These are phyloP conservation scores for Zaprionus davidi DNA, from an alignment of 1,140 invertebrate species.

Conservation along the genomic window DNA sequence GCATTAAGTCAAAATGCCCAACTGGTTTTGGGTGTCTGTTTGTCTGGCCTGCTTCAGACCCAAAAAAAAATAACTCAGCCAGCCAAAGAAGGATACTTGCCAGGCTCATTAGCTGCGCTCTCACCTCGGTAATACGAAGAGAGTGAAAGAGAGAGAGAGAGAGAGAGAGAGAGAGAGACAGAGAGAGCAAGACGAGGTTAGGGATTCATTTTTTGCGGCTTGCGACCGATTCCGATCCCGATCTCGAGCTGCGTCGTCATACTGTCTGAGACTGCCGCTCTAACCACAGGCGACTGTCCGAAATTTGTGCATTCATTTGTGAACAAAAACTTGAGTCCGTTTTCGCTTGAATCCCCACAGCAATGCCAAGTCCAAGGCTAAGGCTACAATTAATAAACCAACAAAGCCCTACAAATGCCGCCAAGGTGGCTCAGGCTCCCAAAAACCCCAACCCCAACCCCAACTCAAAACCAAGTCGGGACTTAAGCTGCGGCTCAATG, in stretches of 20 bases:
- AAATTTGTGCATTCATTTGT: slow-evolving; percentile 84
- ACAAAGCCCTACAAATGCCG: slow-evolving; percentile 78
- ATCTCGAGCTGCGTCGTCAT: slow-evolving; percentile 60
- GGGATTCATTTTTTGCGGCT: slow-evolving; percentile 46
- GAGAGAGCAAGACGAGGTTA: slow-evolving; percentile 21
- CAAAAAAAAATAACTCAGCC: not conserved
- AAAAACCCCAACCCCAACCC: slow-evolving; percentile 26
- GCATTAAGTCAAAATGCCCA: slow-evolving; percentile 71
- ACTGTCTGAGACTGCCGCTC: slow-evolving; percentile 69
- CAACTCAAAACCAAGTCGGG: too few relatives aligned
- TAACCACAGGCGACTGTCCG: slow-evolving; percentile 71
- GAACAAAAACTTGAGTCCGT: slow-evolving; percentile 58
- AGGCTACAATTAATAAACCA: slow-evolving; percentile 79
- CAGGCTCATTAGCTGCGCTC: slow-evolving; percentile 72
- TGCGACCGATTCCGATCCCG: slow-evolving; percentile 22
- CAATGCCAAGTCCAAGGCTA: slow-evolving; percentile 72
- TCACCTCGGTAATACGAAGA: slow-evolving; percentile 57
- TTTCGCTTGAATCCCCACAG: slow-evolving; percentile 41
- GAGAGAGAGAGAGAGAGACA: slow-evolving; percentile 2
- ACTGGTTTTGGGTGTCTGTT: slow-evolving; percentile 69
- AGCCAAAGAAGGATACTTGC: slow-evolving; percentile 45
- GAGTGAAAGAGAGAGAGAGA: not conserved
- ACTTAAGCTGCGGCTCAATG: slow-evolving; percentile 27
- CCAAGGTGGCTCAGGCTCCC: slow-evolving; percentile 34
- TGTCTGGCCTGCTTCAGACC: slow-evolving; percentile 33